phyloP scores from a whole-genome alignment of 2,888 invertebrate genomes.

The Himalopsyche tibetana region DNA sequence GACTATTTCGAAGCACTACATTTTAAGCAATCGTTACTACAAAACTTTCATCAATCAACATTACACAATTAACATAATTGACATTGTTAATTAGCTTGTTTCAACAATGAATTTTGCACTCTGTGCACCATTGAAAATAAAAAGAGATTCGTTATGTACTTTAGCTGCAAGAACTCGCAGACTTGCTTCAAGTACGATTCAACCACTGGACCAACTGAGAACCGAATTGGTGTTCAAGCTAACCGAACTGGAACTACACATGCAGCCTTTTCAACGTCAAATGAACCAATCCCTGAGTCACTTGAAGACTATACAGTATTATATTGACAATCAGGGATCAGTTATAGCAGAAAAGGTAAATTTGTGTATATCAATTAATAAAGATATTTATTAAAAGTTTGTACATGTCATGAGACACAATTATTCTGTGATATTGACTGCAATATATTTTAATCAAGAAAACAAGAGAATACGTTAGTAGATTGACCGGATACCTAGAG shows the following conservation, averaged over 20 bases:
- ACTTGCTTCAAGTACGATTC: slow-evolving; percentile 80
- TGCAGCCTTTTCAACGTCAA: slow-evolving; percentile 84
- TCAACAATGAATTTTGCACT: neutral
- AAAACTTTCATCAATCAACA: too few species aligned
- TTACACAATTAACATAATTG: too few species aligned
- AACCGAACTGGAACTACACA: slow-evolving; percentile 84
- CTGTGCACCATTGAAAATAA: neutral
- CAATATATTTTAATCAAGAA: slow-evolving; percentile 72
- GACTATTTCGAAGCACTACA: too few species aligned
- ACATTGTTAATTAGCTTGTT: neutral
- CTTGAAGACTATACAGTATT: slow-evolving; percentile 86
- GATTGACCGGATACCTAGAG: slow-evolving; percentile 81
- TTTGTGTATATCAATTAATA: neutral
- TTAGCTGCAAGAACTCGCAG: slow-evolving; percentile 80
- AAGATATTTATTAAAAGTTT: slow-evolving; percentile 10
- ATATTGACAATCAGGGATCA: slow-evolving; percentile 84
- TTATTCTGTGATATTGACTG: slow-evolving; percentile 59
- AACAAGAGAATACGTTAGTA: slow-evolving; percentile 77
- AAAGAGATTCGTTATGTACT: neutral
- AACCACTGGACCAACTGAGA: slow-evolving; percentile 82
- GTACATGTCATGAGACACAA: slow-evolving; percentile 35
- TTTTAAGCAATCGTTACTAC: too few species aligned
- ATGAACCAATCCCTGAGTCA: slow-evolving; percentile 85
- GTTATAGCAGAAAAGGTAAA: slow-evolving; percentile 83
- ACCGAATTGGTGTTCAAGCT: slow-evolving; percentile 86